Percentiles rank a stretch among this genome's conserved stretches.
Evolutionary conservation across 2,113 vertebrate species (phyloP).

Genomic region (Cyphomyrus plagiostoma): DNA sequence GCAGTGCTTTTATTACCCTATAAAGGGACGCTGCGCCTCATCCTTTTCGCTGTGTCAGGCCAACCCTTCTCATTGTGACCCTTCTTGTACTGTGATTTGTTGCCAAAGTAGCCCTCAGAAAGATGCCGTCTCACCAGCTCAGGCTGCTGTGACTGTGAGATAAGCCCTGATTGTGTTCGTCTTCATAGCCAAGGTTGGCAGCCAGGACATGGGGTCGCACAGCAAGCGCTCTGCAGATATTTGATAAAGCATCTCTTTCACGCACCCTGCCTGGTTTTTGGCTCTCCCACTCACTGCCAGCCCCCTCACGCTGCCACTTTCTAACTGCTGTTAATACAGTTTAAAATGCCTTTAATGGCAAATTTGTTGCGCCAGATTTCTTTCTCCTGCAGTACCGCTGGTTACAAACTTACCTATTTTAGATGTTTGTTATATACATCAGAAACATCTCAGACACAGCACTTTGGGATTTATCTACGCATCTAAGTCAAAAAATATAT

Average conservation of each 20-base stretch:
- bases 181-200: not conserved
- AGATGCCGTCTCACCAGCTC: not conserved
- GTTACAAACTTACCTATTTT: not conserved
- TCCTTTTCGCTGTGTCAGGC: not conserved
- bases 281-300: not conserved
- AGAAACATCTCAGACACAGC: not conserved
- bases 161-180: not conserved
- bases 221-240: not conserved
- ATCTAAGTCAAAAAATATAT: not conserved
- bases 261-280: not conserved
- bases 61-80: not conserved
- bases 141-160: not conserved
- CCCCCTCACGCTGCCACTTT: not conserved
- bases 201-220: not conserved
- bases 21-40: not conserved
- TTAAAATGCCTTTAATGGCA: not conserved
- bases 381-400: not conserved
- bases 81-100: not conserved
- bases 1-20: not conserved
- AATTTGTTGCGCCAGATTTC: not conserved
- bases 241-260: not conserved
- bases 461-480: not conserved
- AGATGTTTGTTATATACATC: not conserved
- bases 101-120: not conserved
- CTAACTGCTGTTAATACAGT: not conserved